Evolutionary conservation across 2,113 vertebrate genomes (phyloP), one percentile per base, ranked within the genome.

Genomic region (Labeo catla): DNA sequence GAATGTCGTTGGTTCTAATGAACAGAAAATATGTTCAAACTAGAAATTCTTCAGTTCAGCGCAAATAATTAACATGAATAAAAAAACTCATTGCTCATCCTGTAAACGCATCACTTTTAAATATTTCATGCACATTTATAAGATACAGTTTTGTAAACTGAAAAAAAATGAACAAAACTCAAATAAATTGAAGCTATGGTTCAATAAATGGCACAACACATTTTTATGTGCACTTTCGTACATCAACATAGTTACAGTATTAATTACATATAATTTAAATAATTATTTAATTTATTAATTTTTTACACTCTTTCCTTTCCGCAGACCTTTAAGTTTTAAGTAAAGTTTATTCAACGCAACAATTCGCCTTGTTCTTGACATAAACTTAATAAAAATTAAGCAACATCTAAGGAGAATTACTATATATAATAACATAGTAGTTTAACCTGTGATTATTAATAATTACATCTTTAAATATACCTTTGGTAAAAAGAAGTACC

Each of bases 11-110:
- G 23, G 28, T 34, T 63, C 43, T 21, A 61, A 59, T 59, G 6
- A 16, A 59, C 57, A 59, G 16, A 59, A 61, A 61, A n/a, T 39
- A 3, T 10, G 19, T 8, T 13, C 11, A 6, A 76, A 63, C 84
- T 23, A 54, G 4, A 84, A 88, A 79, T 84, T 85, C 72, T 88
- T 85, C 61, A 89, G 89, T 87, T 79, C 80, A 76, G 52, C 81
- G 86, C 88, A 86, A 89, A 89, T 87, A 87, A 91, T 93, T 91
- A 73, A 91, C 86, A 73, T 88, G 76, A 89, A 88, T 87, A 80
- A 63, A 89, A 86, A 21, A 13, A 87, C 81, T 21, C 6, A 57
- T 57, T 57, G 6, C 6, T 57, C 19, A 6, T 8, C 7, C 16
- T 21, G 73, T 13, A 65, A 28, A 65, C 5, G 28, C 12, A 19